Conservation (phyloP, 30 jellyfish, hydroid and myxozoan genomes). For the Aurelia aurita region DNA sequence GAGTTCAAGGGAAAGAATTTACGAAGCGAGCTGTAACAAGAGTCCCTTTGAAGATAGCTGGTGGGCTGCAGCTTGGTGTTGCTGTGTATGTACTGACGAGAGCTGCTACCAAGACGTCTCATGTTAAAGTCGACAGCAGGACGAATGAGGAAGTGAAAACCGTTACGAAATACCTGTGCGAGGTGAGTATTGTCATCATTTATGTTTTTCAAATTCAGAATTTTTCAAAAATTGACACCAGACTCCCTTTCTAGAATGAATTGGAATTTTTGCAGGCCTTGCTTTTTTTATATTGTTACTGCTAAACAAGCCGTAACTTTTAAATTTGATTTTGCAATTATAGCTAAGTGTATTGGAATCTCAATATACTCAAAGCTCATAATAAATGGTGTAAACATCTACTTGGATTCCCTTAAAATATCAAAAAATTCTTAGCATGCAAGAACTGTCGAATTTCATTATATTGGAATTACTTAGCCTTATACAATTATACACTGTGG, state of each 20-base stretch:
- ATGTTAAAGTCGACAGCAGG: slow-evolving; percentile 79
- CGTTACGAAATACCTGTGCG: slow-evolving; percentile 75
- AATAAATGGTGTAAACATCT: no score
- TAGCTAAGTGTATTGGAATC: no score
- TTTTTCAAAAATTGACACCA: no score
- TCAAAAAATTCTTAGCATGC: background rate
- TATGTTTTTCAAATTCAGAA: background rate
- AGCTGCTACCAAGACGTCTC: slow-evolving; percentile 67
- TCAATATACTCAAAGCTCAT: no score
- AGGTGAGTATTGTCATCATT: slow-evolving; percentile 2
- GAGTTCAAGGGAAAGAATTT: slow-evolving; percentile 82
- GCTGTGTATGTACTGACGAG: slow-evolving; percentile 69
- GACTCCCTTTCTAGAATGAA: background rate
- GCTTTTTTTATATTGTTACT: no score
- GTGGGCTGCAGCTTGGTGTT: slow-evolving; percentile 74
- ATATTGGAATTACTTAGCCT: background rate
- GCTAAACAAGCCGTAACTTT: no score
- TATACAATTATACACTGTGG: background rate
- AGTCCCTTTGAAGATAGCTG: slow-evolving; percentile 64
- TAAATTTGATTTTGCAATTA: no score
- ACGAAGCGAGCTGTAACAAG: slow-evolving; percentile 79
- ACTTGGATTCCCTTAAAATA: background rate
- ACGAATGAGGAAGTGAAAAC: slow-evolving; percentile 84
- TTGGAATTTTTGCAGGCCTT: no score
- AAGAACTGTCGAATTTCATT: background rate